Percentiles rank a stretch among this genome's conserved stretches.
phyloP scores from a whole-genome alignment of 2,797 vertebrate species.

The Xerus rutilus region DNA sequence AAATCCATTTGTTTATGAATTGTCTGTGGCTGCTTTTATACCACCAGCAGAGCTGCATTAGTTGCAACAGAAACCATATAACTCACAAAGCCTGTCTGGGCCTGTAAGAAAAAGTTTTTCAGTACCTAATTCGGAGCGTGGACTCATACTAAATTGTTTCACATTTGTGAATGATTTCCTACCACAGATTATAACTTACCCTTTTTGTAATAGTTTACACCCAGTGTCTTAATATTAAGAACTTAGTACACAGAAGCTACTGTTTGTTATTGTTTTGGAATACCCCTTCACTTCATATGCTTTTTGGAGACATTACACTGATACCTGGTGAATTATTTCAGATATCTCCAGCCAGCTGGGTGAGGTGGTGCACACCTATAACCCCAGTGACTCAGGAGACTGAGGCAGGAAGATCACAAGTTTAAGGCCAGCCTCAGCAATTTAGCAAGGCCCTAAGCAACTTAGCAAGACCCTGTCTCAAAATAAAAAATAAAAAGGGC shows the following conservation, averaged over 20 bases:
- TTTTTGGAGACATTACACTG: background rate
- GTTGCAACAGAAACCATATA: background rate
- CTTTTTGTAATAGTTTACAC: conserved; percentile 26
- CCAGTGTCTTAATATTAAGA: conserved; percentile 37
- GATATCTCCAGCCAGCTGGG: background rate
- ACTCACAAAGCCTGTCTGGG: background rate
- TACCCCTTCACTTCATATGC: background rate
- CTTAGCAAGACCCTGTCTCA: too few relatives aligned
- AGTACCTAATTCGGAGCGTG: background rate
- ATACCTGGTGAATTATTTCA: conserved; percentile 54
- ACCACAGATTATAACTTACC: background rate
- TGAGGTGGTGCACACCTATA: too few relatives aligned
- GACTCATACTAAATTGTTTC: conserved; percentile 7
- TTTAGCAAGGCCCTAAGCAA: too few relatives aligned
- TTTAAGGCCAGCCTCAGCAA: too few relatives aligned
- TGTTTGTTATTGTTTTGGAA: conserved; percentile 20
- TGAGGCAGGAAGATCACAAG: too few relatives aligned
- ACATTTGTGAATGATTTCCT: background rate
- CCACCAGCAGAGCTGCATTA: background rate
- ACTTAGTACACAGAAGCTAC: background rate
- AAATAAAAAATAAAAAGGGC: too few relatives aligned
- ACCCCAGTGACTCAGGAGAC: too few relatives aligned
- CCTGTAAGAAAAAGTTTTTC: conserved; percentile 6
- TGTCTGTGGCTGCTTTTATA: background rate
- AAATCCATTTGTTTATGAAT: background rate